Evolutionary conservation across 1,140 invertebrate genomes (phyloP).

Genomic region (Orchestia grillus): DNA sequence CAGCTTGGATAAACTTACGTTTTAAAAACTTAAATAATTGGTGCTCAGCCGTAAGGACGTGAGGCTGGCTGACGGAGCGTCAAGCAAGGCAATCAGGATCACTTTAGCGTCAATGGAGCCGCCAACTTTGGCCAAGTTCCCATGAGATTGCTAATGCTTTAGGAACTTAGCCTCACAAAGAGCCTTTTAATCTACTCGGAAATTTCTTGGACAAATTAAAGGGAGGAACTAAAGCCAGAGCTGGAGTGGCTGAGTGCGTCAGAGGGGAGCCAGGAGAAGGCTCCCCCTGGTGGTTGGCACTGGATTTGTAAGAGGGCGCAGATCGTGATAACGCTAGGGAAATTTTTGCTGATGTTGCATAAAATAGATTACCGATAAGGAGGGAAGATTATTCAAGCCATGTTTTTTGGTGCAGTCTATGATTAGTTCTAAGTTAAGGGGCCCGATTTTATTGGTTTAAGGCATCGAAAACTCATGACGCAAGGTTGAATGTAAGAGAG

Average conservation of each 20-base stretch:
- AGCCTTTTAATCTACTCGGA: not conserved
- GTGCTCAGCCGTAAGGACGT: not conserved
- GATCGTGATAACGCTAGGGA: not conserved
- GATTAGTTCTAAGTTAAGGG: too few species aligned
- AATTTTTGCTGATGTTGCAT: too few species aligned
- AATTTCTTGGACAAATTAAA: conserved; percentile 10
- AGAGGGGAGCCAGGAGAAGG: not conserved
- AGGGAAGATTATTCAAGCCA: too few species aligned
- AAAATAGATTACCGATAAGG: too few species aligned
- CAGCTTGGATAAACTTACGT: not conserved
- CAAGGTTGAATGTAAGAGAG: too few species aligned
- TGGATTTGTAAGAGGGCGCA: not conserved
- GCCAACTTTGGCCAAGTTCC: not conserved
- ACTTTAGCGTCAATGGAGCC: not conserved
- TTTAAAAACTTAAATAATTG: not conserved
- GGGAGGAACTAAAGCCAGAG: not conserved
- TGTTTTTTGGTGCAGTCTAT: too few species aligned
- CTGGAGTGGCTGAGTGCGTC: not conserved
- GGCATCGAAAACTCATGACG: too few species aligned
- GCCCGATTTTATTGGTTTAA: too few species aligned
- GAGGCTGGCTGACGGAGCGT: not conserved
- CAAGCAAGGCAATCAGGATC: not conserved
- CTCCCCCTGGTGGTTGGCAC: not conserved
- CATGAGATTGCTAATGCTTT: not conserved
- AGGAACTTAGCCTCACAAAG: not conserved